phyloP scores from a whole-genome alignment of 2,113 vertebrate genomes.

The Nothocercus nigrocapillus region DNA sequence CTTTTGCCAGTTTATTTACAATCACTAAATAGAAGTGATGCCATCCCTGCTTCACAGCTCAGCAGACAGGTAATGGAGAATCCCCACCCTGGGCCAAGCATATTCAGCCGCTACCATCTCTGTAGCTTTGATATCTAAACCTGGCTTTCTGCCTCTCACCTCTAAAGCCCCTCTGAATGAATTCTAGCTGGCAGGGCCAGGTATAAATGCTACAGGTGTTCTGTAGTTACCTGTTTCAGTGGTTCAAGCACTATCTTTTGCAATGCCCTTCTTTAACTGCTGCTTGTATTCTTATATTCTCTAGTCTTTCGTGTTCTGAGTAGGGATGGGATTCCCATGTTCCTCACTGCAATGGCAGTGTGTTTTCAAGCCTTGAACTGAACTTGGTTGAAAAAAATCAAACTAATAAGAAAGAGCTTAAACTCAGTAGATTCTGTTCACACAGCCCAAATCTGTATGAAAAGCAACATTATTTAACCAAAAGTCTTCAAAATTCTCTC shows the following conservation, averaged over 20 bases:
- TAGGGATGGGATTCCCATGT: background rate
- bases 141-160: background rate
- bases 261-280: background rate
- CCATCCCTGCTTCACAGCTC: background rate
- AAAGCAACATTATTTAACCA: background rate
- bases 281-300: background rate
- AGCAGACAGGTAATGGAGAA: background rate
- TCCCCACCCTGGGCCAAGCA: accelerated
- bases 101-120: background rate
- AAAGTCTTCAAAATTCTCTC: background rate
- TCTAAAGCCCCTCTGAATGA: background rate
- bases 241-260: background rate
- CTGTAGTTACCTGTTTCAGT: background rate
- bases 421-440: background rate
- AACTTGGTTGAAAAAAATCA: background rate
- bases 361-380: background rate
- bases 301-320: background rate
- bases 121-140: background rate
- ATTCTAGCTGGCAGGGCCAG: background rate
- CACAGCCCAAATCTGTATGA: background rate
- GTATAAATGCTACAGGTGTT: background rate
- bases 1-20: background rate
- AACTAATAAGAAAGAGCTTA: background rate
- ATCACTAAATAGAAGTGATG: background rate
- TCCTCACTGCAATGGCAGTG: background rate